Evolutionary conservation across 2,113 vertebrate species (phyloP), one percentile per base, ranked within the genome.

Genomic region (Progne subis): DNA sequence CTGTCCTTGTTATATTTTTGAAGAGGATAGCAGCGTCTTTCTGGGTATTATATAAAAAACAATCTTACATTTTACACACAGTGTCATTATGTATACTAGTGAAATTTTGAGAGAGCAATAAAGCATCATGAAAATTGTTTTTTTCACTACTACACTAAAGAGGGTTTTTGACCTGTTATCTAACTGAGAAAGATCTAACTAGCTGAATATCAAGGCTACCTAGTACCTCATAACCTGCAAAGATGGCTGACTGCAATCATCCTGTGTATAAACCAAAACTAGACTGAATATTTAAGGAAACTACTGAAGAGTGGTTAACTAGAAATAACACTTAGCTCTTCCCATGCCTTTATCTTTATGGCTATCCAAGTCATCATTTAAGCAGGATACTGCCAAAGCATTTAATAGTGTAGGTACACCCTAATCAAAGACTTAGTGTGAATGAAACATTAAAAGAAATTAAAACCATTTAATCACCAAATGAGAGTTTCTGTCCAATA

Each of bases 281-380:
- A 81, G 23, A 59, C 5, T 75, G 32, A 84, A 79, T 21, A n/a
- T 31, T 63, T 59, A 53, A 89, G n/a, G 41, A 83, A 80, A 79
- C 26, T 84, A 41, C 44, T 26, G 37, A 17, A 64, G 5, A 1
- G 1, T 31, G 41, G 65, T 95, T 46, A 93, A 90, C 63, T 70
- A 85, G 82, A 85, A 83, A 49, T 80, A 76, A 96, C 83, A 34
- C 46, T 84, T 29, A 90, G 91, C 52, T 70, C 65, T 96, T 97
- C 97, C 92, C 97, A 67, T 95, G 63, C 91, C 97, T 88, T 72
- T 63, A 72, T 96, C 88, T 95, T 96, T 95, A 94, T 92, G 78
- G 52, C 76, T 87, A 83, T 91, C 67, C 59, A 96, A 77, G 63
- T 90, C 92, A 46, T 88, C 84, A 68, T 95, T 95, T 93, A 96